These are phyloP conservation scores for Drosophila planitibia DNA, from an alignment of 2,888 invertebrate genomes.

Conservation along the genomic window DNA sequence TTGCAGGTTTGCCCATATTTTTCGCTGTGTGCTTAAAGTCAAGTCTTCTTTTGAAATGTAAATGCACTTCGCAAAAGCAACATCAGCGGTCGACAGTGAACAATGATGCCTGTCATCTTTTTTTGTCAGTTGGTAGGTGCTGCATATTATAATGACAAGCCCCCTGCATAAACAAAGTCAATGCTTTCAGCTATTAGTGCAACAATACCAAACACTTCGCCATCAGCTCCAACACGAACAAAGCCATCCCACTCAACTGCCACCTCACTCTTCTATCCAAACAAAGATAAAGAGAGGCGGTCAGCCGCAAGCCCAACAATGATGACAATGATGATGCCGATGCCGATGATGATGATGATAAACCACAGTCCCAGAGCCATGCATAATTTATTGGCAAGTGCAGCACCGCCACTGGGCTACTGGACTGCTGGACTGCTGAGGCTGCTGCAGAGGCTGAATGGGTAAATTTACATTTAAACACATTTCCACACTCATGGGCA, in stretches of 20 bases:
- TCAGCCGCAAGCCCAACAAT: slow-evolving; percentile 53
- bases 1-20: not conserved
- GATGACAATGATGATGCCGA: slow-evolving; percentile 33
- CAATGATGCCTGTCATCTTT: slow-evolving; percentile 13
- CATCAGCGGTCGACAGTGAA: slow-evolving; percentile 2
- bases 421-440: slow-evolving; percentile 14
- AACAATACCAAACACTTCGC: slow-evolving; percentile 71
- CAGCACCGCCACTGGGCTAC: slow-evolving; percentile 23
- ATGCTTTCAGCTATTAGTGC: slow-evolving; percentile 68
- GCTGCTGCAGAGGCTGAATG: slow-evolving; percentile 15
- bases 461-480: slow-evolving; percentile 73
- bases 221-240: slow-evolving; percentile 43
- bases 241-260: not conserved
- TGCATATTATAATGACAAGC: slow-evolving; percentile 51
- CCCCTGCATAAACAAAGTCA: slow-evolving; percentile 59
- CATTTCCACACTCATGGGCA: slow-evolving; percentile 76
- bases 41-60: slow-evolving; percentile 56
- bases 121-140: slow-evolving; percentile 29
- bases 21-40: not conserved
- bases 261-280: not conserved
- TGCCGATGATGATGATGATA: slow-evolving; percentile 36
- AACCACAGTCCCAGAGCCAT: slow-evolving; percentile 40
- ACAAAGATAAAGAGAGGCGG: slow-evolving; percentile 48
- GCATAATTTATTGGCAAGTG: slow-evolving; percentile 72
- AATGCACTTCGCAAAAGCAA: slow-evolving; percentile 39